phyloP scores from a whole-genome alignment of 2,113 vertebrate genomes.

The Mesembrinibis cayennensis region DNA sequence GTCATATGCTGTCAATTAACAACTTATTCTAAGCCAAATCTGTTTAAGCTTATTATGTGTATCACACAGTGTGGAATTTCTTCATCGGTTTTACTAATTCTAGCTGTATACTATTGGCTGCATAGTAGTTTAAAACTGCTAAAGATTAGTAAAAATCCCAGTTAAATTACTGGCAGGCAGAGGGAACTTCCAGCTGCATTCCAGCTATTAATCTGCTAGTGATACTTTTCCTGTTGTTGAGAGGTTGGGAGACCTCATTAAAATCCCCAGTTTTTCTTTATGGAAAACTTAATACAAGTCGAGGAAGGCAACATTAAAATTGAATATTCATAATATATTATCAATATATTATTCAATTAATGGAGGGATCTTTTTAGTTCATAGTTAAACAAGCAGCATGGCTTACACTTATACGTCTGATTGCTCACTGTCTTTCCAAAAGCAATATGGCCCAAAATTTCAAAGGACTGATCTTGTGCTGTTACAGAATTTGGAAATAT shows the following conservation, averaged over 20 bases:
- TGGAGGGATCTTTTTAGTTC: background rate
- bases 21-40: conserved; percentile 39
- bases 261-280: background rate
- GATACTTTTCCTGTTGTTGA: conserved; percentile 26
- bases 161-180: background rate
- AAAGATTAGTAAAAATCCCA: conserved; percentile 34
- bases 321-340: background rate
- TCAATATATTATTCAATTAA: background rate
- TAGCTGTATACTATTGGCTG: conserved; percentile 4
- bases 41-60: conserved; percentile 46
- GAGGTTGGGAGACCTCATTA: background rate
- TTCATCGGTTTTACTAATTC: conserved; percentile 40
- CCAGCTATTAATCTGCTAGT: background rate
- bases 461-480: background rate
- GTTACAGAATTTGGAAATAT: background rate
- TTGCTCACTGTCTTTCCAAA: background rate
- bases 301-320: background rate
- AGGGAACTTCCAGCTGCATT: background rate
- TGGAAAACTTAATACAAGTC: background rate
- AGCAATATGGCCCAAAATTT: background rate
- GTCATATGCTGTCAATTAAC: conserved; percentile 57
- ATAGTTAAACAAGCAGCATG: background rate
- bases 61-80: conserved; percentile 39
- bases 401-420: background rate
- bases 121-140: conserved; percentile 6